Evolutionary conservation across 2,797 vertebrate genomes (phyloP).

Genomic region (Nannoperca obscura): DNA sequence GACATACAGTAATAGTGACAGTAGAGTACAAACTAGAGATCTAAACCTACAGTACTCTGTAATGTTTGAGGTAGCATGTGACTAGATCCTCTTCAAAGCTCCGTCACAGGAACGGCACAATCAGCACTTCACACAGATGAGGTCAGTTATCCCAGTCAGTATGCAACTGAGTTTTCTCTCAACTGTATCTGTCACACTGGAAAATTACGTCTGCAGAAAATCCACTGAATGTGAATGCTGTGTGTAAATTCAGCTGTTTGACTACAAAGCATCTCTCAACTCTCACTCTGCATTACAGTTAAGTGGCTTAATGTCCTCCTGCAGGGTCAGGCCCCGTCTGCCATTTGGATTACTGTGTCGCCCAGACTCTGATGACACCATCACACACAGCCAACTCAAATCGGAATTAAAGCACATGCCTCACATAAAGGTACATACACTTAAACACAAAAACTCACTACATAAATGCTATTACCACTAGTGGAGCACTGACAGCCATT

Average conservation of each 20-base stretch:
- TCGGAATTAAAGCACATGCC: slow-evolving; percentile 30
- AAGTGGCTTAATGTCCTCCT: slow-evolving; percentile 78
- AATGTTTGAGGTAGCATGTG: slow-evolving; percentile 34
- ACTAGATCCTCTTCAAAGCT: slow-evolving; percentile 41
- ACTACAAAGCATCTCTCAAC: slow-evolving; percentile 52
- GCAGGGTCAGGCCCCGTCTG: slow-evolving; percentile 66
- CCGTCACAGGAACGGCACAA: slow-evolving; percentile 24
- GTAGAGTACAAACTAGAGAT: background rate
- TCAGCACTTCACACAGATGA: slow-evolving; percentile 60
- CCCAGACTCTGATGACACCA: slow-evolving; percentile 44
- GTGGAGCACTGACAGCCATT: background rate
- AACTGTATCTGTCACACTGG: slow-evolving; percentile 9
- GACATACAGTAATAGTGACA: background rate
- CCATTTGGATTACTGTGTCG: slow-evolving; percentile 69
- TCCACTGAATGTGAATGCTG: slow-evolving; percentile 3
- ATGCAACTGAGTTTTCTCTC: slow-evolving; percentile 13
- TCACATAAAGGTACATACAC: background rate
- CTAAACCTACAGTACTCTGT: slow-evolving; percentile 19
- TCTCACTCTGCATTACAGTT: slow-evolving; percentile 66
- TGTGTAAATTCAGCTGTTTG: slow-evolving; percentile 37
- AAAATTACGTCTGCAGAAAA: slow-evolving; percentile 34
- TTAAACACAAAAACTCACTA: background rate
- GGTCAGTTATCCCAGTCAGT: slow-evolving; percentile 24
- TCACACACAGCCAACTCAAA: slow-evolving; percentile 38
- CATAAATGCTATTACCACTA: background rate